A percentile compares a stretch with the other conserved stretches of the same genome.
Conservation (phyloP, 2,888 invertebrate genomes). For the Adelphocoris suturalis region DNA sequence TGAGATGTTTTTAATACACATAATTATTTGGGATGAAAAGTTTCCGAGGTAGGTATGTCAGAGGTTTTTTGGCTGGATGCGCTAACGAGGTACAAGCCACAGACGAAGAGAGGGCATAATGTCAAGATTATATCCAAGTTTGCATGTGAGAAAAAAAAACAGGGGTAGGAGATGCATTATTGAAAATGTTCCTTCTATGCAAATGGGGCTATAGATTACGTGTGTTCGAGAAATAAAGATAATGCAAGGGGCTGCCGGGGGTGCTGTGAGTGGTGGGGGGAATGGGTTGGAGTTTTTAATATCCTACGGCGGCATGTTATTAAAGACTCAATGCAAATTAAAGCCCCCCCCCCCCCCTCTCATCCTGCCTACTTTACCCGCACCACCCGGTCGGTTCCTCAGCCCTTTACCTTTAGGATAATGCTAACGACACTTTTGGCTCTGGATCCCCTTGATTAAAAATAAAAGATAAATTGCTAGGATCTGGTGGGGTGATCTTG, state of each 20-base stretch:
- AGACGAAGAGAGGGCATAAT: neutral
- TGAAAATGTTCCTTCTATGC: conserved; percentile 74
- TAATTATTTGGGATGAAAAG: too few relatives aligned
- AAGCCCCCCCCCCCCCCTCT: conserved; percentile 66
- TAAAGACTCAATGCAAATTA: conserved; percentile 75
- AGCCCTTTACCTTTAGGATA: conserved; percentile 75
- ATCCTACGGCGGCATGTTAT: conserved; percentile 75
- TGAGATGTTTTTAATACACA: too few relatives aligned
- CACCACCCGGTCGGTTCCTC: conserved; percentile 54
- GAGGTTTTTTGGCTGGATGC: neutral
- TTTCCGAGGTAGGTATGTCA: too few relatives aligned
- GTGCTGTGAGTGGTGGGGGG: conserved; percentile 50
- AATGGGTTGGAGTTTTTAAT: conserved; percentile 74
- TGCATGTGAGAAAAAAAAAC: conserved; percentile 28
- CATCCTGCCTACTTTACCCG: conserved; percentile 17
- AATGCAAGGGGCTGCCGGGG: conserved; percentile 69
- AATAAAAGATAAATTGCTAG: conserved; percentile 75
- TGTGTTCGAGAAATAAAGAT: conserved; percentile 75
- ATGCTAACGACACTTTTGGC: conserved; percentile 75
- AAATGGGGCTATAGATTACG: conserved; percentile 74
- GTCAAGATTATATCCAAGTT: conserved; percentile 53
- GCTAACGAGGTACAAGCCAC: neutral
- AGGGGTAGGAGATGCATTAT: conserved; percentile 70
- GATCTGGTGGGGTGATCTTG: conserved; percentile 71
- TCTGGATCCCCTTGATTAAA: conserved; percentile 75